Evolutionary conservation across 1,140 invertebrate species (phyloP), one percentile per base, ranked within the genome.

Genomic region (Orussus abietinus): DNA sequence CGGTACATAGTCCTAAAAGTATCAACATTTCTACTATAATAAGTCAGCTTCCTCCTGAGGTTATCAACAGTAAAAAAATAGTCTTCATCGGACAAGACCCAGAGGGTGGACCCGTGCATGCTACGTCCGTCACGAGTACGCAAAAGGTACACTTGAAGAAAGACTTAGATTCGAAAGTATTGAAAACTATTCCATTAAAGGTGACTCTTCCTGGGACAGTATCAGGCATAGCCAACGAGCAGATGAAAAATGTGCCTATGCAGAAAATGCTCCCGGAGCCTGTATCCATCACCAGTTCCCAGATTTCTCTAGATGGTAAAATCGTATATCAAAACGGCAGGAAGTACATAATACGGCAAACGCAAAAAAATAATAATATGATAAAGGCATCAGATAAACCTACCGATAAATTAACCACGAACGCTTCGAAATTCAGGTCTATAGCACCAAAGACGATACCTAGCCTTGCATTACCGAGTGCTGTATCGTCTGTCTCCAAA

Each of bases 1-100:
- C 50, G 10, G 31, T 66, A 4, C 52, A 62, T n/a, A 53, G 45
- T 14, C 32, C 57, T 0, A 58, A 59, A 25, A 51, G 49, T n/a
- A 19, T 55, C 1, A 45, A 55, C 47, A 36, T 66, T 5, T 49
- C 46, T 5, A 49, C 51, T 0, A 46, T 67, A 15, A 62, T 67
- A 5, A 50, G 47, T 32, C 53, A 62, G 21, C 2, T 66, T n/a
- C 48, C 64, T 1, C 35, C 51, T 19, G 50, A 57, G 10, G 45
- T 59, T 0, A 48, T 53, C 1, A 51, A 40, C 10, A 58, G 52
- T 5, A 60, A 64, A 18, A 57, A 64, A 30, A 49, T 66, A 3
- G 35, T 66, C 13, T 51, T 66, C 21, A 28, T 66, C 5, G 52
- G 38, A 5, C 50, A 61, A 12, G 34, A 57, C 28, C 48, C 51